A percentile compares a stretch with the other conserved stretches of the same genome.
phyloP scores from a whole-genome alignment of 30 jellyfish, hydroid and myxozoan species.

The Hydra vulgaris region DNA sequence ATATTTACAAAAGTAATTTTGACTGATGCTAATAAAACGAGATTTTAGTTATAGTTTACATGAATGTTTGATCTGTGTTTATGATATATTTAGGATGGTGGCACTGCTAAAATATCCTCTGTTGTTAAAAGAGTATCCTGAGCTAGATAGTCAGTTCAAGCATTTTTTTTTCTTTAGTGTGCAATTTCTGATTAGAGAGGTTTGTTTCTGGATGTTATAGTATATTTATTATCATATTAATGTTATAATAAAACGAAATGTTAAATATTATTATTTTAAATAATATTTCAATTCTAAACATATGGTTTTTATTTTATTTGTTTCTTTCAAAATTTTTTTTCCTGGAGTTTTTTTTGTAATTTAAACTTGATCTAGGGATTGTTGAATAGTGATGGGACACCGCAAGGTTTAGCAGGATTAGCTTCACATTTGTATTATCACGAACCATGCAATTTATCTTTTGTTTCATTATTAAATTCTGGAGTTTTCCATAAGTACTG shows the following conservation, averaged over 20 bases:
- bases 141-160: constrained; percentile 14
- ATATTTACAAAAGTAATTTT: no score
- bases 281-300: no score
- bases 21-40: no score
- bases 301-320: no score
- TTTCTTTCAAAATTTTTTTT: no score
- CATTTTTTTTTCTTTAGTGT: constrained; percentile 14
- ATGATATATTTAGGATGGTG: neutral
- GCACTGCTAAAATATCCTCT: constrained; percentile 22
- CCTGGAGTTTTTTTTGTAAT: no score
- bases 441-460: constrained; percentile 28
- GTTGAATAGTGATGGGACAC: constrained; percentile 10
- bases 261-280: no score
- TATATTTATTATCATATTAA: no score
- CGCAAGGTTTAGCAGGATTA: constrained; percentile 41
- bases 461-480: constrained; percentile 1
- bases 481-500: constrained; percentile 11
- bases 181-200: constrained; percentile 26
- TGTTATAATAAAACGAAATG: no score
- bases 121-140: constrained; percentile 19
- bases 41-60: no score
- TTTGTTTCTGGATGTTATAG: neutral
- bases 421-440: constrained; percentile 35
- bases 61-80: no score
- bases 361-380: constrained; percentile 12